Conservation (phyloP, 1,140 invertebrate species). For the Sinella curviseta region DNA sequence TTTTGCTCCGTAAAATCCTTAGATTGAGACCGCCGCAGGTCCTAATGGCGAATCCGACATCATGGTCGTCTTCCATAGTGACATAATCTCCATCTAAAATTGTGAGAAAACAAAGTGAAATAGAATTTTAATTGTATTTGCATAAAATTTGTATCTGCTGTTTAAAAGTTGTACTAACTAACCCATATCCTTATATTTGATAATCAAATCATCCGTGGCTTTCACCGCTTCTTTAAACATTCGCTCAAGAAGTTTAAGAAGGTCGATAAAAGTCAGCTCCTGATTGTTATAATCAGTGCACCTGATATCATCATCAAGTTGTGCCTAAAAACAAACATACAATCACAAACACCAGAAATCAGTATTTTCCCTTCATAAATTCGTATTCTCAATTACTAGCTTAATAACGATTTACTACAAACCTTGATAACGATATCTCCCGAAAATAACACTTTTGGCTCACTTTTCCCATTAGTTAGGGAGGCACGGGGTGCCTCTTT, state of each 20-base stretch:
- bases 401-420: neutral
- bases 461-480: neutral
- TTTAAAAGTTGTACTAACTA: no score
- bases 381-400: neutral
- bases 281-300: constrained; percentile 75
- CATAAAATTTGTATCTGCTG: no score
- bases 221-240: constrained; percentile 68
- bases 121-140: no score
- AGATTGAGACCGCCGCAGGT: constrained; percentile 70
- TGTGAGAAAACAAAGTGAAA: constrained; percentile 36
- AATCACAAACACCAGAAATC: no score
- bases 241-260: constrained; percentile 76
- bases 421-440: neutral
- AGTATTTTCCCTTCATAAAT: neutral
- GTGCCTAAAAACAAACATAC: constrained; percentile 55
- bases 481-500: no score
- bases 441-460: neutral
- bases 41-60: constrained; percentile 72
- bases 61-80: constrained; percentile 73
- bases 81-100: constrained; percentile 73
- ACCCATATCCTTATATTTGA: constrained; percentile 74
- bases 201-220: constrained; percentile 66
- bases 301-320: constrained; percentile 68
- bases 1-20: constrained; percentile 60
- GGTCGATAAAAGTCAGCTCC: constrained; percentile 74